These are phyloP conservation scores for Austrolebias charrua DNA, from an alignment of 2,797 vertebrate species.

Conservation along the genomic window DNA sequence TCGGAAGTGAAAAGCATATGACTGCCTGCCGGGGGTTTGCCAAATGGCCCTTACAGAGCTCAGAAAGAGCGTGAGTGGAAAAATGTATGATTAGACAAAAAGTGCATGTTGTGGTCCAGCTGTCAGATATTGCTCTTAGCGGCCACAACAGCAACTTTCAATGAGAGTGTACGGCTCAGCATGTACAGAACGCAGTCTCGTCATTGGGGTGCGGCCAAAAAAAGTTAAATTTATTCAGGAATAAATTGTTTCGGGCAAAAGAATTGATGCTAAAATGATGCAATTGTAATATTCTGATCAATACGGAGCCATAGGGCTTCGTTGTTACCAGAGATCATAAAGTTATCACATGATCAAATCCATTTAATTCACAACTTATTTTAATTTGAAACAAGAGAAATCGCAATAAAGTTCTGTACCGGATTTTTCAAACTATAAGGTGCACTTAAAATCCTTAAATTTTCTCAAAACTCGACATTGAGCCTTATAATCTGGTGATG, in stretches of 20 bases:
- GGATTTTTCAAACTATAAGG: no score
- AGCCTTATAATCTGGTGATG: no score
- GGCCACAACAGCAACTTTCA: constrained; percentile 29
- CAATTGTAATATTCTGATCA: not conserved
- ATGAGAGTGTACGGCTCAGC: constrained; percentile 28
- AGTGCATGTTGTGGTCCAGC: constrained; percentile 33
- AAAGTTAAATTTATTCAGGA: constrained; percentile 26
- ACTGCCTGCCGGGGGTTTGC: constrained; percentile 52
- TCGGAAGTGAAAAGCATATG: constrained; percentile 58
- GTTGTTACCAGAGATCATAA: constrained; percentile 15
- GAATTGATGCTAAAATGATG: constrained; percentile 1
- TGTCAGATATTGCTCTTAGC: constrained; percentile 40
- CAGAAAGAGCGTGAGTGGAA: constrained; percentile 29
- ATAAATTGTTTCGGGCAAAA: constrained; percentile 26
- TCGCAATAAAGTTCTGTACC: no score
- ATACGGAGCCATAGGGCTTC: not conserved
- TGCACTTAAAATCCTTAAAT: no score
- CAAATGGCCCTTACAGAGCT: constrained; percentile 52
- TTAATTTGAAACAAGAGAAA: no score
- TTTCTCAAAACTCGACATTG: no score
- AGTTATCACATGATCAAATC: constrained; percentile 1
- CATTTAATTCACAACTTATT: no score
- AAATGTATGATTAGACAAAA: constrained; percentile 48
- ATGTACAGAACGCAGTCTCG: constrained; percentile 22
- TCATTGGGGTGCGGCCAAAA: constrained; percentile 23